phyloP scores from a whole-genome alignment of 2,888 invertebrate genomes.

The Neoaliturus tenellus region DNA sequence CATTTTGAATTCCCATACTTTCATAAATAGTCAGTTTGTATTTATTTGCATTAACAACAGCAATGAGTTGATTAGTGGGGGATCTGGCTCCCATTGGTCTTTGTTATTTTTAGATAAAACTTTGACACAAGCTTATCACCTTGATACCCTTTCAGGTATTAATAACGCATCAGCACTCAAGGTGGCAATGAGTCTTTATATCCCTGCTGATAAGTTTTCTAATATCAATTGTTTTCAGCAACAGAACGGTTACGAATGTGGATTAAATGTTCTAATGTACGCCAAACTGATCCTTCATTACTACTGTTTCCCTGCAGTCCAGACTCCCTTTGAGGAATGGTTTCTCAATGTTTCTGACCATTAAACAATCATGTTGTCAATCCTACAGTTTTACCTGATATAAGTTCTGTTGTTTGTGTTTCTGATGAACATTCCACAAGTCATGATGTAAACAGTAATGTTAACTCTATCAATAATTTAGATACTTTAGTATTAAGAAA shows the following conservation, averaged over 20 bases:
- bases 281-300: background rate
- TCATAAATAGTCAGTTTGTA: background rate
- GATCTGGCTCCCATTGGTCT: conserved; percentile 24
- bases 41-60: background rate
- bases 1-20: background rate
- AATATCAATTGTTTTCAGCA: background rate
- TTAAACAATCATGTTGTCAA: background rate
- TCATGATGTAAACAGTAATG: background rate
- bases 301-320: background rate
- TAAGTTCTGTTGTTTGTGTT: background rate
- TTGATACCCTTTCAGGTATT: background rate
- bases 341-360: background rate
- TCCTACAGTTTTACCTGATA: too few relatives aligned
- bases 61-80: background rate
- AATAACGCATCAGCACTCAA: background rate
- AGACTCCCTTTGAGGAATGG: background rate
- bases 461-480: background rate
- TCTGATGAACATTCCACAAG: background rate
- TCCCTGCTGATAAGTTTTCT: background rate
- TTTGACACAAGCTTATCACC: background rate
- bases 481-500: background rate
- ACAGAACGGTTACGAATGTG: background rate
- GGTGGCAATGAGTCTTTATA: background rate
- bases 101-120: background rate
- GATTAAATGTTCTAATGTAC: conserved; percentile 5